Evolutionary conservation across 2,888 invertebrate genomes (phyloP).

Genomic region (Caenorhabditis wallacei): DNA sequence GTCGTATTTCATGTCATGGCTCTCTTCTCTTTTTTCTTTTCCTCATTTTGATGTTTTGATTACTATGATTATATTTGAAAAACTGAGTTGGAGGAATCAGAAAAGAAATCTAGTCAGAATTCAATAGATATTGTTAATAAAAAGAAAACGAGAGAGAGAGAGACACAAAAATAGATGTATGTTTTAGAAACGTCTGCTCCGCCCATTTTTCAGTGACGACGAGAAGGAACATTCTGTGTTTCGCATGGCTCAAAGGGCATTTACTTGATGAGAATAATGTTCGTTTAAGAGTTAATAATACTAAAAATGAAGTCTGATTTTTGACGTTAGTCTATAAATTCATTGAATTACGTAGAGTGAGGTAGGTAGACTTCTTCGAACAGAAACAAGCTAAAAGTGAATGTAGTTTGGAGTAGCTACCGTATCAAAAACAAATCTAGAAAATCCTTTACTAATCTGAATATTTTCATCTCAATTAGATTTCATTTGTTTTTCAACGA

Average conservation of each 20-base stretch:
- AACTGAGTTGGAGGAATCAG: slow-evolving; percentile 13
- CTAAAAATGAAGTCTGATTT: background rate
- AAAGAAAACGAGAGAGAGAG: slow-evolving; percentile 9
- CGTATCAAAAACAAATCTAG: too few relatives aligned
- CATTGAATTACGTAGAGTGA: too few relatives aligned
- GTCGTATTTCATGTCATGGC: background rate
- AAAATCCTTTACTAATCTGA: too few relatives aligned
- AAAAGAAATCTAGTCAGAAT: background rate
- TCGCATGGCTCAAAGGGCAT: background rate
- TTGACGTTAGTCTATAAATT: too few relatives aligned
- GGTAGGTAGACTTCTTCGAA: too few relatives aligned
- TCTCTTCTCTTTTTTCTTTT: background rate
- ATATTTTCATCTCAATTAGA: background rate
- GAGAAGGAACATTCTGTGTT: background rate
- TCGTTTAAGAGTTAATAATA: background rate
- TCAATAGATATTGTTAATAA: background rate
- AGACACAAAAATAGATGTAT: background rate
- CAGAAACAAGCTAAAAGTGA: too few relatives aligned
- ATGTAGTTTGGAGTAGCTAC: too few relatives aligned
- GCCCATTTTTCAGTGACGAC: slow-evolving; percentile 6
- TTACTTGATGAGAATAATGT: background rate
- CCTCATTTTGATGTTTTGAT: slow-evolving; percentile 34
- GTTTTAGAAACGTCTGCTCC: slow-evolving; percentile 5
- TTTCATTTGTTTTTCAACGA: background rate
- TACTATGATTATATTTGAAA: slow-evolving; percentile 31